Evolutionary conservation across 2,888 invertebrate species (phyloP).

Genomic region (Eupithecia centaureata): DNA sequence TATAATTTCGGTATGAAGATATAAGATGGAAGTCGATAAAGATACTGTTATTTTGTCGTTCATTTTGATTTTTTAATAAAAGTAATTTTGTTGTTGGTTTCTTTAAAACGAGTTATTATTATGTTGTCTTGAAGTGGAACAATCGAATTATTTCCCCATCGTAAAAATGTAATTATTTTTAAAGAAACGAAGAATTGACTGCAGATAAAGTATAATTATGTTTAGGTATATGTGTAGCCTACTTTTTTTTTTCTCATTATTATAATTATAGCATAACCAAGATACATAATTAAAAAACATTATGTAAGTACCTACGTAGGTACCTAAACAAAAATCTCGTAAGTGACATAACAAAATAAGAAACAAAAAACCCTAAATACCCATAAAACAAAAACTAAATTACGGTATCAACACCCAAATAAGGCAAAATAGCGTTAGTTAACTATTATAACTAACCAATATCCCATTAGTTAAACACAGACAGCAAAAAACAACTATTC

Average conservation of each 20-base stretch:
- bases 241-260: no score
- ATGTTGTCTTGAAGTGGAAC: not conserved
- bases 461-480: slow-evolving; percentile 50
- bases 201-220: no score
- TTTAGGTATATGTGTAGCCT: no score
- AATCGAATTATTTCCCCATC: not conserved
- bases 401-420: slow-evolving; percentile 31
- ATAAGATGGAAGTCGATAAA: slow-evolving; percentile 34
- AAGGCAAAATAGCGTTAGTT: slow-evolving; percentile 34
- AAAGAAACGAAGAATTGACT: not conserved
- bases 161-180: not conserved
- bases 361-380: not conserved
- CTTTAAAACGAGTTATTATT: not conserved
- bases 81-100: slow-evolving; percentile 20
- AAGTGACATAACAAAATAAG: not conserved
- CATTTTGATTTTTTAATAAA: slow-evolving; percentile 13
- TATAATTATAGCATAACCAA: no score
- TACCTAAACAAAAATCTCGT: not conserved
- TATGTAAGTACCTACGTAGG: no score
- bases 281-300: no score
- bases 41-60: slow-evolving; percentile 25
- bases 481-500: slow-evolving; percentile 58
- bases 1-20: slow-evolving; percentile 38
- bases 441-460: slow-evolving; percentile 40
- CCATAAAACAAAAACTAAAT: slow-evolving; percentile 19